phyloP scores from a whole-genome alignment of 2,888 invertebrate genomes.

The Apotomis betuletana region DNA sequence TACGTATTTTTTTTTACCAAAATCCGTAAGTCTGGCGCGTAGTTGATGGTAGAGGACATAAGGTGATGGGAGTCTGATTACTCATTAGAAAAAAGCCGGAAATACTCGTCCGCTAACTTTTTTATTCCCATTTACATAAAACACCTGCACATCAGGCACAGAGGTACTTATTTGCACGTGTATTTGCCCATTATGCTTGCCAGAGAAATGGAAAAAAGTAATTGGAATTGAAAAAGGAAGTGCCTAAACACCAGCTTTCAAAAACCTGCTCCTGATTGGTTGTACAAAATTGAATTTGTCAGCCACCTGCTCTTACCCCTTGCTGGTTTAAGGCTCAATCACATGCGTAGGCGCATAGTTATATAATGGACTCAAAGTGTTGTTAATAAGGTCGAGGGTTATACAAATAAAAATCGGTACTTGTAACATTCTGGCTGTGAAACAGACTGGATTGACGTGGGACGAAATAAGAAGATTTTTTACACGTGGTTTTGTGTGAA shows the following conservation, averaged over 20 bases:
- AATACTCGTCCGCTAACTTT: neutral
- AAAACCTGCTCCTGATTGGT: slow-evolving; percentile 19
- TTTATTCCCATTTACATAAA: neutral
- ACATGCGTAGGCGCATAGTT: neutral
- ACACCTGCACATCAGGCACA: slow-evolving; percentile 10
- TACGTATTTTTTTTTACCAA: no score
- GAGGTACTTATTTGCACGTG: slow-evolving; percentile 7
- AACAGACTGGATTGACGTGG: neutral
- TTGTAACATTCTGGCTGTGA: neutral
- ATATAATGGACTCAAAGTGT: neutral
- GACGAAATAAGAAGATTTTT: neutral
- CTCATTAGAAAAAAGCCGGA: no score
- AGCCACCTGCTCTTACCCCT: slow-evolving; percentile 31
- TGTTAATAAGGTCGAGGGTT: neutral
- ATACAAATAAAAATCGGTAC: neutral
- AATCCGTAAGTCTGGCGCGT: no score
- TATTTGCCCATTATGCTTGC: slow-evolving; percentile 16
- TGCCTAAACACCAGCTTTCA: slow-evolving; percentile 16
- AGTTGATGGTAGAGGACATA: no score
- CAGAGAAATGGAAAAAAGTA: slow-evolving; percentile 12
- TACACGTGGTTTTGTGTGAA: neutral
- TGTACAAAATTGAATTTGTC: slow-evolving; percentile 24
- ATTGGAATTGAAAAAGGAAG: slow-evolving; percentile 29
- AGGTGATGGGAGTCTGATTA: no score
- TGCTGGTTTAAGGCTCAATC: slow-evolving; percentile 19